These are phyloP conservation scores for Steinernema carpocapsae DNA, from an alignment of 2,888 invertebrate genomes.

Conservation along the genomic window DNA sequence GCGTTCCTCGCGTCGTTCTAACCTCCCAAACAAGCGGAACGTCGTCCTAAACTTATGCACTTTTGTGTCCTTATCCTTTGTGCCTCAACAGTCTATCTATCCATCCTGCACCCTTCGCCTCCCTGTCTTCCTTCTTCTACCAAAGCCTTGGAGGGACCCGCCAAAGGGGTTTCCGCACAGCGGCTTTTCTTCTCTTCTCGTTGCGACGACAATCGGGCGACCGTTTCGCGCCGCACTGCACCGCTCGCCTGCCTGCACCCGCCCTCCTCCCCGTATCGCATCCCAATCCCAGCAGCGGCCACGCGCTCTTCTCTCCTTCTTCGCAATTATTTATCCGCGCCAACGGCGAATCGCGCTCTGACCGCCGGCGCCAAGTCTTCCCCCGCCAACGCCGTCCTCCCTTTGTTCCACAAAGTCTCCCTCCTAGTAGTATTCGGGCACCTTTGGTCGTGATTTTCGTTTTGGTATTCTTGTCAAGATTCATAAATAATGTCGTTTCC, in stretches of 20 bases:
- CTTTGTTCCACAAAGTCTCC: background rate
- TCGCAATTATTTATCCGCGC: constrained; percentile 35
- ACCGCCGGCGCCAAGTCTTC: background rate
- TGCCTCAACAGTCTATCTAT: too few relatives aligned
- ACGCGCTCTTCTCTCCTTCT: constrained; percentile 29
- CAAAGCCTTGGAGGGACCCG: too few relatives aligned
- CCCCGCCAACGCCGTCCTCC: background rate
- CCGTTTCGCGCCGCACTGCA: constrained; percentile 17
- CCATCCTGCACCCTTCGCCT: too few relatives aligned
- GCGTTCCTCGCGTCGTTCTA: too few relatives aligned
- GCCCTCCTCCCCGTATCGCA: background rate
- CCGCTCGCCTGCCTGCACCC: background rate
- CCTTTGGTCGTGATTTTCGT: background rate
- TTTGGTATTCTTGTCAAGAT: constrained; percentile 5
- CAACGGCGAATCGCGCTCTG: constrained; percentile 26
- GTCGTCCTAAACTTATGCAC: too few relatives aligned
- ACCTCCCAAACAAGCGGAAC: too few relatives aligned
- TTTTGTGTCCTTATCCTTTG: too few relatives aligned
- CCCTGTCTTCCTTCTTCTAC: too few relatives aligned
- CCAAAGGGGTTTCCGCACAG: background rate
- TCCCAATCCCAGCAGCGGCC: background rate
- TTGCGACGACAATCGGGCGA: background rate
- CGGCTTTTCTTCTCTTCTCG: too few relatives aligned
- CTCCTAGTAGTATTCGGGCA: background rate
- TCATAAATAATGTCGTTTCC: too few relatives aligned